A percentile compares a stretch with the other conserved stretches of the same genome.
These are phyloP conservation scores for Volucella inflata DNA, from an alignment of 2,888 invertebrate genomes.

Conservation along the genomic window DNA sequence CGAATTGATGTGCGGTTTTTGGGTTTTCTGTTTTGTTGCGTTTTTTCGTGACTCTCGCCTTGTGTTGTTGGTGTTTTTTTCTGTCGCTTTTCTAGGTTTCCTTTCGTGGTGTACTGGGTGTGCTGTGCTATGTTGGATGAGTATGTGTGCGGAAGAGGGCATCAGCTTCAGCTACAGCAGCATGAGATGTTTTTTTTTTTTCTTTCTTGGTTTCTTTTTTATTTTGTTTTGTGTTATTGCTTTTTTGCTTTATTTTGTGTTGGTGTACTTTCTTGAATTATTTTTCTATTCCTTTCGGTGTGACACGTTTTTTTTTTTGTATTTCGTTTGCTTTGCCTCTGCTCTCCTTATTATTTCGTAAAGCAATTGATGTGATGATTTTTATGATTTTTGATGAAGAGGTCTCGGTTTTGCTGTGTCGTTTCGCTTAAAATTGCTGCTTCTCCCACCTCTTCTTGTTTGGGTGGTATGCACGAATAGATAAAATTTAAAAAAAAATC, in stretches of 20 bases:
- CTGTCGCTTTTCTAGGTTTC: constrained; percentile 44
- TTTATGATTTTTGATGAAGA: constrained; percentile 55
- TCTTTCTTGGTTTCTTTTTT: constrained; percentile 22
- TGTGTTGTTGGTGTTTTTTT: constrained; percentile 31
- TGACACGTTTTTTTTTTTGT: constrained; percentile 66
- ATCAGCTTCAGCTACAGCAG: constrained; percentile 43
- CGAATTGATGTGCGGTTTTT: constrained; percentile 66
- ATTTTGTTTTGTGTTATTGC: constrained; percentile 43
- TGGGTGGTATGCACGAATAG: constrained; percentile 17
- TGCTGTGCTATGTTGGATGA: constrained; percentile 8
- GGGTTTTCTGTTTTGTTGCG: constrained; percentile 45
- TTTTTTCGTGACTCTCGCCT: constrained; percentile 43
- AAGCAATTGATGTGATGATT: constrained; percentile 32
- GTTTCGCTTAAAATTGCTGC: not conserved
- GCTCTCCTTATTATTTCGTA: not conserved
- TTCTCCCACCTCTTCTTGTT: constrained; percentile 11
- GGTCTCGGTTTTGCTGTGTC: constrained; percentile 30
- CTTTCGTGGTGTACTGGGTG: constrained; percentile 16
- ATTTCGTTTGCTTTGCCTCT: constrained; percentile 10
- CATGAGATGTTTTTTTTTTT: constrained; percentile 67
- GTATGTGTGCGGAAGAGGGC: constrained; percentile 47
- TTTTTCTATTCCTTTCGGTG: constrained; percentile 62
- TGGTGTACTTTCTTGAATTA: constrained; percentile 64
- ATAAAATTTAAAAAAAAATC: constrained; percentile 22
- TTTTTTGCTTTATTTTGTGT: constrained; percentile 18